Base-by-base conservation (phyloP, 1,140 invertebrate species). In the Ctenoplectra terminalis region DNA sequence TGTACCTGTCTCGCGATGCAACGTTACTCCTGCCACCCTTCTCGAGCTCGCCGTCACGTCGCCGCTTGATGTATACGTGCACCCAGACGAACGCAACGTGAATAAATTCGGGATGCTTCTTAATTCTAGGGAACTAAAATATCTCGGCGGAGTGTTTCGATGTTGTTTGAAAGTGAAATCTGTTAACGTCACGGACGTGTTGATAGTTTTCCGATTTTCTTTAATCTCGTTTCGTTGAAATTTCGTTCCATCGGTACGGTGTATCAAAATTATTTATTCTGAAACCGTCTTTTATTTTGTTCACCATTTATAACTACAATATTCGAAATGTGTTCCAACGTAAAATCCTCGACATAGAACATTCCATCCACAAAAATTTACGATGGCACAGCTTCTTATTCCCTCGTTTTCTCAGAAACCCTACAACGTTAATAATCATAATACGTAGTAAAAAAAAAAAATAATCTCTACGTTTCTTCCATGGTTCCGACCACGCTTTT, bases 1-100 rank as follows among this genome's bases (percentile, higher is more conserved):
- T 43, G 50, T 72, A 67, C 54, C 58, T 83, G 72, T 61, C 80
- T 80, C 61, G 40, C 67, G 54, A 67, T 83, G 73, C 77, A 87
- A 83, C 74, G 75, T 80, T 76, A 26, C 76, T 43, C 66, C 54
- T 58, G n/a, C 71, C 40, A 34, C 54, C 52, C 46, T 67, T 60
- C 58, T 23, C 11, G 2, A 17, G 26, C 15, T 69, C 67, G 23
- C 54, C 46, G 34, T 78, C 80, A n/a, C 66, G 64, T 73, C 71
- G 50, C 43, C 26, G 37, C 71, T 66, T 67, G 37, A 81, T 75
- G 79, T 81, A 67, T 66, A 67, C n/a, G 50, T 11, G 69, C 26
- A 40, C 1, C 58, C 40, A 29, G 43, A 29, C 37, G 8, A 63
- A 61, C 20, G 58, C 58, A 43, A n/a, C 17, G 26, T 2, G 37